Base-by-base conservation (phyloP, 1,140 invertebrate species). In the Drosophila pruinosa region DNA sequence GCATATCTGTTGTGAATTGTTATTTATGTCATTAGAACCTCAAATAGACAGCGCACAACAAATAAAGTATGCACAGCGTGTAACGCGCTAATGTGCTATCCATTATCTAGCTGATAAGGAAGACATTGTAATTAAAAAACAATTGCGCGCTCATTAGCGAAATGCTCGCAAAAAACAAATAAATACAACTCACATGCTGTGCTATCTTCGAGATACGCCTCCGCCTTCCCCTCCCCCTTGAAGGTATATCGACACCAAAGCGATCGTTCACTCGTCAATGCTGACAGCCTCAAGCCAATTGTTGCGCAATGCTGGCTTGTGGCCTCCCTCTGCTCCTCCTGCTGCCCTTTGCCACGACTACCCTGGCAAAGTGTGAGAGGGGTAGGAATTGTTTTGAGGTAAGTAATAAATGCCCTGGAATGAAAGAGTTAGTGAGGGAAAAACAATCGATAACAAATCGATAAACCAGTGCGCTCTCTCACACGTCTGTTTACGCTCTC, bases 261-360 rank as follows among this genome's bases (percentile, higher is more conserved):
- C n/a, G 54, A 36, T 24, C 39, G 47, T 31, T 50, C 14, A 48
- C 50, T 39, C 21, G 62, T 72, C 63, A 47, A 65, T 79, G 72
- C 43, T 69, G 63, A 59, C 63, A 62, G 48, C 38, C 43, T 50
- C n/a, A 61, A 64, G 61, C 7, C 4, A 62, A 59, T 63, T 34
- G 61, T 80, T 85, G 81, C 59, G 68, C 59, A 85, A 76, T 41
- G 41, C 72, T 10, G 31, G 28, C 70, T 53, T 57, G 26, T 53
- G 19, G 19, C 26, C 50, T 12, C 19, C 26, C 38, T 56, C 43
- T 47, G 34, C 31, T 57, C 59, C 61, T 50, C 26, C 41, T 12
- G 17, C 7, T 15, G 14, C 8, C 59, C 15, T 14, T 3, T 5
- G 10, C 21, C n/a, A 4, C 17, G 21, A 45, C 1, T 12, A 43